Percentiles rank a stretch among this genome's conserved stretches.
Conservation (phyloP, 2,888 invertebrate species). For the Sesia bembeciformis region DNA sequence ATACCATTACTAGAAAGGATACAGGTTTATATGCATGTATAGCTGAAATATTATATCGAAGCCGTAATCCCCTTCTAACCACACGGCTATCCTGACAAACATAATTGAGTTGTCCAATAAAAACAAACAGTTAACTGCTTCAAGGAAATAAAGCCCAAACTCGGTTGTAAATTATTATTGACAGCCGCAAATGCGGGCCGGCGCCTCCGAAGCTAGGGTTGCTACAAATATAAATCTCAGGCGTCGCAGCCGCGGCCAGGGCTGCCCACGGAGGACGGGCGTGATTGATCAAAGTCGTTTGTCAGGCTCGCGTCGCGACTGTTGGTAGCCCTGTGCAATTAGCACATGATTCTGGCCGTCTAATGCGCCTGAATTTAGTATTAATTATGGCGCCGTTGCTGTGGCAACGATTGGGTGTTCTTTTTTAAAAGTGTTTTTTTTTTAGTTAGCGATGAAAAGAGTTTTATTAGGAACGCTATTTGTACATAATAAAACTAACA, state of each 20-base stretch:
- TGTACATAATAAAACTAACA: too few species aligned
- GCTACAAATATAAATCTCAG: constrained; percentile 26
- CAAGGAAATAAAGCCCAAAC: constrained; percentile 10
- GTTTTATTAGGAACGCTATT: too few species aligned
- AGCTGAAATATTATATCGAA: too few species aligned
- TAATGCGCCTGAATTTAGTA: constrained; percentile 61
- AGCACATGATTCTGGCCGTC: constrained; percentile 64
- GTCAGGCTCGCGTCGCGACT: constrained; percentile 67
- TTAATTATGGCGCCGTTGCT: constrained; percentile 42
- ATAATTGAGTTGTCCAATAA: constrained; percentile 1
- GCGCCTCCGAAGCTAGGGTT: constrained; percentile 21
- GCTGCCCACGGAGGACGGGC: constrained; percentile 55
- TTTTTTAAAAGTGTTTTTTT: not conserved
- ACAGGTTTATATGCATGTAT: too few species aligned
- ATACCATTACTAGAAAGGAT: too few species aligned
- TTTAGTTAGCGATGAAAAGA: not conserved
- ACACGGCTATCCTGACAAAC: not conserved
- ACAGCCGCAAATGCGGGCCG: constrained; percentile 26
- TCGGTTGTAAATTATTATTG: constrained; percentile 25
- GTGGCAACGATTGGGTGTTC: constrained; percentile 11
- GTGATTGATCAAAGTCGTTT: constrained; percentile 72
- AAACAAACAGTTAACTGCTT: not conserved
- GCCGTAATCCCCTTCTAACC: not conserved
- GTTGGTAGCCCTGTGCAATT: constrained; percentile 58
- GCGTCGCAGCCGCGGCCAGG: constrained; percentile 44